These are phyloP conservation scores for Peromyscus californicus DNA, from an alignment of 2,113 vertebrate species.

Conservation along the genomic window DNA sequence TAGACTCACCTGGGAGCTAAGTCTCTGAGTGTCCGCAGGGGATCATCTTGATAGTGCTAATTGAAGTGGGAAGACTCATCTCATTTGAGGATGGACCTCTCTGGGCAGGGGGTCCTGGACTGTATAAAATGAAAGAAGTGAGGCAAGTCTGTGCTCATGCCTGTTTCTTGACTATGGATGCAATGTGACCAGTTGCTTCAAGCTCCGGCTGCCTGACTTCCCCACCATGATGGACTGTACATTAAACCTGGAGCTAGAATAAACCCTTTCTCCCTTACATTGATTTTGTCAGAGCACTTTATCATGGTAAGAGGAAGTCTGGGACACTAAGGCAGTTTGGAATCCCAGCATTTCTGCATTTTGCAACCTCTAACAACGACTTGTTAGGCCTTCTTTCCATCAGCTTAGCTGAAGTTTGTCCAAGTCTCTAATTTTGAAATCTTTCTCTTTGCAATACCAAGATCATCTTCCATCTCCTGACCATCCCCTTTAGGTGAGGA, in stretches of 20 bases:
- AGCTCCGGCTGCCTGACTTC: neutral
- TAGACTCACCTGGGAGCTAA: neutral
- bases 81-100: too few species aligned
- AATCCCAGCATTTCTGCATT: neutral
- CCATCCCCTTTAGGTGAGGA: neutral
- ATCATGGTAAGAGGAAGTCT: neutral
- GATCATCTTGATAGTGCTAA: neutral
- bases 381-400: neutral
- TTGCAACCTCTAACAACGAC: neutral
- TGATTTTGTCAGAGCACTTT: neutral
- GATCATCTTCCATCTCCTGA: neutral
- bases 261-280: neutral
- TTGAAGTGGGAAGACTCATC: neutral
- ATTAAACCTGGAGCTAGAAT: neutral
- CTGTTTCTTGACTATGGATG: neutral
- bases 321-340: neutral
- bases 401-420: neutral
- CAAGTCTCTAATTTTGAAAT: neutral
- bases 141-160: neutral
- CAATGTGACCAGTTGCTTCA: neutral
- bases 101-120: neutral
- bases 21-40: neutral
- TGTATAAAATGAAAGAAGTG: neutral
- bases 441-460: neutral
- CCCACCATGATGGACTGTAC: neutral